These are phyloP conservation scores for Pimpla rufipes DNA, from an alignment of 2,888 invertebrate genomes.

Conservation along the genomic window DNA sequence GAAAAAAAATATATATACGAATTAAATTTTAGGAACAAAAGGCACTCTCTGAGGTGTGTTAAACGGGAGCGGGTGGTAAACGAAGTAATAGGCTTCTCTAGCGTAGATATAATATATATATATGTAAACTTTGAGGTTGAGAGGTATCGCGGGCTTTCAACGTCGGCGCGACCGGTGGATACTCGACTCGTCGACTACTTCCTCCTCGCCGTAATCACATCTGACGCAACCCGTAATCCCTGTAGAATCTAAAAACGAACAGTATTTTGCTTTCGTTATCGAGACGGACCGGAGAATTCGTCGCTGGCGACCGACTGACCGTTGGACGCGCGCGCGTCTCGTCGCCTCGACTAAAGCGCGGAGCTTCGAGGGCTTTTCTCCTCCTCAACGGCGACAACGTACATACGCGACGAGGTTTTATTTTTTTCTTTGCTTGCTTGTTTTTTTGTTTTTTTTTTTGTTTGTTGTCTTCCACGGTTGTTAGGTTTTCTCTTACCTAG, in stretches of 20 bases:
- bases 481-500: constrained; percentile 55
- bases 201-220: constrained; percentile 33
- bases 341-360: constrained; percentile 27
- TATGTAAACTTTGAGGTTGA: constrained; percentile 37
- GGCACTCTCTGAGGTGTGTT: constrained; percentile 39
- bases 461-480: constrained; percentile 43
- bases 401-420: constrained; percentile 54
- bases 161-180: neutral
- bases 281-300: constrained; percentile 56
- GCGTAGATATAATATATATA: constrained; percentile 14
- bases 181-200: constrained; percentile 34
- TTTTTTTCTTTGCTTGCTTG: neutral
- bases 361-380: constrained; percentile 29
- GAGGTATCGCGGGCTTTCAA: constrained; percentile 35
- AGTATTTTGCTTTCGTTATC: constrained; percentile 23
- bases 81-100: constrained; percentile 25
- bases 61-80: constrained; percentile 22
- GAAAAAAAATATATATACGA: constrained; percentile 27
- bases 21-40: constrained; percentile 47
- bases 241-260: constrained; percentile 35
- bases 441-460: constrained; percentile 24
- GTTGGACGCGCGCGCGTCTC: constrained; percentile 5
- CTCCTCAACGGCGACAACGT: constrained; percentile 50
- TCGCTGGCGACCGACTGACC: constrained; percentile 48
- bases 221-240: constrained; percentile 35